Evolutionary conservation across 2,888 invertebrate species (phyloP).

Genomic region (Sesia apiformis): DNA sequence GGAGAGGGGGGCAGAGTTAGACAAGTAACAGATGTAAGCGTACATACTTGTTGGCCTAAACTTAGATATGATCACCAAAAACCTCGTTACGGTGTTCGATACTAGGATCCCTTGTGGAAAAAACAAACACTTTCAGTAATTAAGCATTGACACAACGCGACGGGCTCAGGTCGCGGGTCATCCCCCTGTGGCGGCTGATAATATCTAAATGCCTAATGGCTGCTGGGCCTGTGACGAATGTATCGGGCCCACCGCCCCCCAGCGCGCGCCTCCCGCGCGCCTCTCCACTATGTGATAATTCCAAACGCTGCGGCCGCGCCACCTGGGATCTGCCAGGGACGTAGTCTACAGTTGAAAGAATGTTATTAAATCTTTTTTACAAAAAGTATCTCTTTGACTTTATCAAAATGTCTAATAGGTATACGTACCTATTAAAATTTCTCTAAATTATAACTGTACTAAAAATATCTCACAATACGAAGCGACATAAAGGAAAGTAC

Average conservation of each 20-base stretch:
- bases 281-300: slow-evolving; percentile 74
- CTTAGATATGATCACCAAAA: neutral
- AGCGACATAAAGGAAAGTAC: neutral
- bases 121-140: slow-evolving; percentile 68
- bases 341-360: slow-evolving; percentile 25
- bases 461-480: too few relatives aligned
- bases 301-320: slow-evolving; percentile 75
- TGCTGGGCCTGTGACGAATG: slow-evolving; percentile 75
- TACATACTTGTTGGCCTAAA: neutral
- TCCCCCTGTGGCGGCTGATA: slow-evolving; percentile 64
- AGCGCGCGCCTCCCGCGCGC: slow-evolving; percentile 8
- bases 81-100: neutral
- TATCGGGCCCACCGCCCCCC: slow-evolving; percentile 44
- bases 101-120: slow-evolving; percentile 32
- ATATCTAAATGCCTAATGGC: slow-evolving; percentile 77
- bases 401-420: too few relatives aligned
- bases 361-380: neutral
- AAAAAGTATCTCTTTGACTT: too few relatives aligned
- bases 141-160: slow-evolving; percentile 61
- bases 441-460: too few relatives aligned
- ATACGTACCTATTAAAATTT: too few relatives aligned
- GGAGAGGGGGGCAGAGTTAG: slow-evolving; percentile 21
- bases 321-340: slow-evolving; percentile 69
- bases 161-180: slow-evolving; percentile 62
- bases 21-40: slow-evolving; percentile 39